Conservation (phyloP, 2,797 vertebrate species). For the Malacoctenus gilli region DNA sequence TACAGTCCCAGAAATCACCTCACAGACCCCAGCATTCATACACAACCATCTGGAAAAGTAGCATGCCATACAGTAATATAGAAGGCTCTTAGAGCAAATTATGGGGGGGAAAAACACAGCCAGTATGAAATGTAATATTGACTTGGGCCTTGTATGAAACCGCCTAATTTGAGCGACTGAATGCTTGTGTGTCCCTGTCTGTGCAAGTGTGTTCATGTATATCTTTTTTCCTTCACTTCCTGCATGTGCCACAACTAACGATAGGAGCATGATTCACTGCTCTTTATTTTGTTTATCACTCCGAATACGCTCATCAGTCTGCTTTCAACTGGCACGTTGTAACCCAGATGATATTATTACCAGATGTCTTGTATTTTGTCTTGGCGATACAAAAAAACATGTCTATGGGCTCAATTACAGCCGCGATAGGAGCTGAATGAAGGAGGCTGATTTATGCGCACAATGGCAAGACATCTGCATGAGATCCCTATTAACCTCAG, state of each 20-base stretch:
- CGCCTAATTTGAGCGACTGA: constrained; percentile 47
- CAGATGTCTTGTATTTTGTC: constrained; percentile 81
- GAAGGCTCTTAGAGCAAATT: constrained; percentile 60
- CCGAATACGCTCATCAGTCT: constrained; percentile 71
- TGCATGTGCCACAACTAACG: constrained; percentile 41
- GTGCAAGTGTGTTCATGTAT: constrained; percentile 39
- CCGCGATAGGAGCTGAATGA: constrained; percentile 77
- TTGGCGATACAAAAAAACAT: constrained; percentile 64
- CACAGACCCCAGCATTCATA: constrained; percentile 78
- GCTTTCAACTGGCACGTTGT: constrained; percentile 70
- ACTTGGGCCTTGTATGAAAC: constrained; percentile 63
- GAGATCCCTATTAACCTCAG: constrained; percentile 76
- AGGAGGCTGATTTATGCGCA: constrained; percentile 74
- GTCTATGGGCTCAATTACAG: constrained; percentile 79
- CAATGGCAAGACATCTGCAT: constrained; percentile 80
- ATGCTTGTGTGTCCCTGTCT: constrained; percentile 18
- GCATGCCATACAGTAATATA: constrained; percentile 62
- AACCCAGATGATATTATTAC: constrained; percentile 78
- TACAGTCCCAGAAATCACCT: constrained; percentile 75
- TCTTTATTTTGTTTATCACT: constrained; percentile 74
- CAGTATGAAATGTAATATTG: constrained; percentile 68
- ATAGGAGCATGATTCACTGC: constrained; percentile 57
- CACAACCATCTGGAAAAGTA: constrained; percentile 77
- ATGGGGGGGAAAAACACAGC: constrained; percentile 40
- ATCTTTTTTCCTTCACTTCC: constrained; percentile 44